phyloP scores from a whole-genome alignment of 2,888 invertebrate species.

The Callyntrura sp. region DNA sequence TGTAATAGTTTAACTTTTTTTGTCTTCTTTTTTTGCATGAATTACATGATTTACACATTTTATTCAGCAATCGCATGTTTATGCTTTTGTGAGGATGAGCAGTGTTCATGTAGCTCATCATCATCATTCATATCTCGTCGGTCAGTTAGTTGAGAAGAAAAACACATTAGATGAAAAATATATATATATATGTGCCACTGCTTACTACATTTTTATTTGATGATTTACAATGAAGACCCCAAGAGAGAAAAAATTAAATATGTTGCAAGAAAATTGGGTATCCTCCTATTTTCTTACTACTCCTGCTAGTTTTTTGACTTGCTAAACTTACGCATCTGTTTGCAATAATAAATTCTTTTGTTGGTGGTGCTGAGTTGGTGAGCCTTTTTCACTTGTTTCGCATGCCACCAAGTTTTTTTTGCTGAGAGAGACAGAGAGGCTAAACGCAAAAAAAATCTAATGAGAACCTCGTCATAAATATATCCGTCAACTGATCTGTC shows the following conservation, averaged over 20 bases:
- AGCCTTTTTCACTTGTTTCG: constrained; percentile 22
- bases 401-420: constrained; percentile 36
- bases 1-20: neutral
- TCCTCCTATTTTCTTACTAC: no score
- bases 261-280: neutral
- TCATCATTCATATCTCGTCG: constrained; percentile 33
- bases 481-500: constrained; percentile 25
- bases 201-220: constrained; percentile 44
- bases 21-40: neutral
- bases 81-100: constrained; percentile 17
- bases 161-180: neutral
- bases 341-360: constrained; percentile 19
- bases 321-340: constrained; percentile 29
- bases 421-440: neutral
- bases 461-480: constrained; percentile 18
- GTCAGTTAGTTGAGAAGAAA: constrained; percentile 20
- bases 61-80: neutral
- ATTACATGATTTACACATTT: constrained; percentile 22
- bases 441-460: constrained; percentile 29
- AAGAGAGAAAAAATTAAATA: neutral
- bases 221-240: constrained; percentile 42
- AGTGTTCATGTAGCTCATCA: constrained; percentile 41
- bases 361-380: no score
- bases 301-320: neutral
- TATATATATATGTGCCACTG: no score